A percentile compares a stretch with the other conserved stretches of the same genome.
Conservation (phyloP, 2,797 vertebrate genomes). For the Takifugu ocellatus region DNA sequence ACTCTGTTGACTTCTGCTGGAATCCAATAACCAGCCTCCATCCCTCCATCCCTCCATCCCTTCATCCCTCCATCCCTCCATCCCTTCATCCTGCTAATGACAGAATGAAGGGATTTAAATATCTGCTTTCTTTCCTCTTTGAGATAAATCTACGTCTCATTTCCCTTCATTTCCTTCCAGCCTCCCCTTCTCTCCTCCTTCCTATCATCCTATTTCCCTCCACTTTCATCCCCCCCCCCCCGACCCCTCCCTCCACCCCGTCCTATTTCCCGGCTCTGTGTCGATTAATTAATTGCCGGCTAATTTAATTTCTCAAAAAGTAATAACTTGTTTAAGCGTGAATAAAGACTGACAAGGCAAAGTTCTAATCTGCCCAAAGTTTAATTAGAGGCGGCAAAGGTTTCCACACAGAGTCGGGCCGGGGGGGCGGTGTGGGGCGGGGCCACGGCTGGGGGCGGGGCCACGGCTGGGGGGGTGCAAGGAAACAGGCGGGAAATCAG, state of each 20-base stretch:
- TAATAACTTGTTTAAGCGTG: conserved; percentile 81
- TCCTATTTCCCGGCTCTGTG: conserved; percentile 63
- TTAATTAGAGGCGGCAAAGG: conserved; percentile 76
- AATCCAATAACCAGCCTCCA: no score
- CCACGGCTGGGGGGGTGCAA: background rate
- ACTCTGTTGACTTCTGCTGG: no score
- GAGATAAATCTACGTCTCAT: conserved; percentile 41
- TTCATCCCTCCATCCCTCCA: no score
- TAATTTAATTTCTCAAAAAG: conserved; percentile 81
- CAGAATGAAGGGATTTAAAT: conserved; percentile 30
- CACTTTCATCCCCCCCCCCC: conserved; percentile 30
- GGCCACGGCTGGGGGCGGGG: background rate
- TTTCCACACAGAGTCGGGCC: conserved; percentile 56
- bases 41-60: no score
- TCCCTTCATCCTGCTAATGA: background rate
- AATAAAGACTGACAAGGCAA: conserved; percentile 80
- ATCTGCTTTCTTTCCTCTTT: conserved; percentile 31
- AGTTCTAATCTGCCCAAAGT: conserved; percentile 80
- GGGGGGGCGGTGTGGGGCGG: background rate
- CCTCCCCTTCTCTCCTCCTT: conserved; percentile 6
- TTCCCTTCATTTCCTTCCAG: conserved; percentile 35
- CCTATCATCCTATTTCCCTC: conserved; percentile 3
- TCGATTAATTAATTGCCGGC: conserved; percentile 80
- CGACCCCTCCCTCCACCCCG: conserved; percentile 5
- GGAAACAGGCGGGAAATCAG: background rate